phyloP scores from a whole-genome alignment of 2,888 invertebrate species.

The Drosophila macrospina region DNA sequence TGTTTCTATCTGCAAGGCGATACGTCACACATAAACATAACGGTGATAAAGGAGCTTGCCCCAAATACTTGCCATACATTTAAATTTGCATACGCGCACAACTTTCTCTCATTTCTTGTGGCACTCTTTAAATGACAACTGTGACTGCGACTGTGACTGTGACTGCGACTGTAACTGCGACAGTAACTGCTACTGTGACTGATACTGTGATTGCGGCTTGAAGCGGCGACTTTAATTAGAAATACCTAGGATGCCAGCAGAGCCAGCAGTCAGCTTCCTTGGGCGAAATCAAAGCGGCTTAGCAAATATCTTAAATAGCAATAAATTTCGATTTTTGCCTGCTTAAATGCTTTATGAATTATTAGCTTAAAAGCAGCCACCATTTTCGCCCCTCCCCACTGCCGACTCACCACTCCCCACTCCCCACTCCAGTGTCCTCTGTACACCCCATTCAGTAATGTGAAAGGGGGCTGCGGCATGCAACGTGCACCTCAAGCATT shows the following conservation, averaged over 20 bases:
- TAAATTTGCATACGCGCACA: conserved; percentile 61
- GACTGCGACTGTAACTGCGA: conserved; percentile 4
- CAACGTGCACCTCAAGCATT: conserved; percentile 75
- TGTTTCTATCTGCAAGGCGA: conserved; percentile 78
- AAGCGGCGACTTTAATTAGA: conserved; percentile 45
- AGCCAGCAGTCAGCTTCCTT: conserved; percentile 20
- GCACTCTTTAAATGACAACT: conserved; percentile 3
- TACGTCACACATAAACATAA: conserved; percentile 75
- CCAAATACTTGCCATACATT: conserved; percentile 12
- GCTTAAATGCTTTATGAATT: conserved; percentile 85
- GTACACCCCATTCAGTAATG: conserved; percentile 19
- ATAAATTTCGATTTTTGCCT: conserved; percentile 85
- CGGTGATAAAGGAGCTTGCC: conserved; percentile 52
- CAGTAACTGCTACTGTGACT: not conserved
- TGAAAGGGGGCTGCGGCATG: conserved; percentile 34
- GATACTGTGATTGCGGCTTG: not conserved
- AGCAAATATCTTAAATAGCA: conserved; percentile 83
- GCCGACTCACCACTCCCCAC: too few relatives aligned
- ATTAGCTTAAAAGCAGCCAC: conserved; percentile 77
- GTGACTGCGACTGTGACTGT: not conserved
- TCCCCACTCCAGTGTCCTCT: not conserved
- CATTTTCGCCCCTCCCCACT: conserved; percentile 12
- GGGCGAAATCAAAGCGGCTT: conserved; percentile 56
- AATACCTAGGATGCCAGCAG: conserved; percentile 44
- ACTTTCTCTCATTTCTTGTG: conserved; percentile 16